phyloP scores from a whole-genome alignment of 2,113 vertebrate species.

The Scatophagus argus region DNA sequence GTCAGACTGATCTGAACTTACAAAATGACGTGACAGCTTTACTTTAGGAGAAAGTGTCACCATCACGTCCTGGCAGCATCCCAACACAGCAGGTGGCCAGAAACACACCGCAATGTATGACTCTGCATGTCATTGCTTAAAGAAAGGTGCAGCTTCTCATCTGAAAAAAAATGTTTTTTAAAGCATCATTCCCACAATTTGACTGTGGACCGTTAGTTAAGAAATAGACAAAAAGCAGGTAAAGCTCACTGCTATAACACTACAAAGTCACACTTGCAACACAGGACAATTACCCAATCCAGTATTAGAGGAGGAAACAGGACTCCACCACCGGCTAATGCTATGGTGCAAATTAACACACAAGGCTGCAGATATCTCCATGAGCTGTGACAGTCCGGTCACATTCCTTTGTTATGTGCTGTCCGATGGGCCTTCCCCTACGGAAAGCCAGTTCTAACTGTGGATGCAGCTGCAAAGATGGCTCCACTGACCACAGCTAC shows the following conservation, averaged over 20 bases:
- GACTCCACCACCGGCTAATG: constrained; percentile 38
- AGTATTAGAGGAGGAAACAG: constrained; percentile 49
- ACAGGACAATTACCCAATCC: constrained; percentile 37
- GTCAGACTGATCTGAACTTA: not conserved
- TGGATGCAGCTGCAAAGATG: constrained; percentile 69
- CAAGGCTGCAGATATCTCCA: constrained; percentile 58
- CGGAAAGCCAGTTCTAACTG: constrained; percentile 55
- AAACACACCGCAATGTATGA: not conserved
- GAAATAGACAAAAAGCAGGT: not conserved
- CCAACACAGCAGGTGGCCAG: constrained; percentile 5
- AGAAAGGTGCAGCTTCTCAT: constrained; percentile 2
- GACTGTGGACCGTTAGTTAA: not conserved
- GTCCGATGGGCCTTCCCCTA: constrained; percentile 61
- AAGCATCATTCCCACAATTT: not conserved
- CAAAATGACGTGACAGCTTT: constrained; percentile 5
- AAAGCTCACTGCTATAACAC: not conserved
- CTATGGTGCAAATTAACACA: constrained; percentile 36
- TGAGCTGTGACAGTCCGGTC: constrained; percentile 72
- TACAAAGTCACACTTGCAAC: not conserved
- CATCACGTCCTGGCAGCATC: not conserved
- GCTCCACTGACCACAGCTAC: constrained; percentile 63
- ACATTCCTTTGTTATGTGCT: constrained; percentile 76
- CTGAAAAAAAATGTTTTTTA: not conserved
- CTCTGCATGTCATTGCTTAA: not conserved
- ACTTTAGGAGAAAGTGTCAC: constrained; percentile 10